These are phyloP conservation scores for Cettia cetti DNA, from an alignment of 2,113 vertebrate species.

Conservation along the genomic window DNA sequence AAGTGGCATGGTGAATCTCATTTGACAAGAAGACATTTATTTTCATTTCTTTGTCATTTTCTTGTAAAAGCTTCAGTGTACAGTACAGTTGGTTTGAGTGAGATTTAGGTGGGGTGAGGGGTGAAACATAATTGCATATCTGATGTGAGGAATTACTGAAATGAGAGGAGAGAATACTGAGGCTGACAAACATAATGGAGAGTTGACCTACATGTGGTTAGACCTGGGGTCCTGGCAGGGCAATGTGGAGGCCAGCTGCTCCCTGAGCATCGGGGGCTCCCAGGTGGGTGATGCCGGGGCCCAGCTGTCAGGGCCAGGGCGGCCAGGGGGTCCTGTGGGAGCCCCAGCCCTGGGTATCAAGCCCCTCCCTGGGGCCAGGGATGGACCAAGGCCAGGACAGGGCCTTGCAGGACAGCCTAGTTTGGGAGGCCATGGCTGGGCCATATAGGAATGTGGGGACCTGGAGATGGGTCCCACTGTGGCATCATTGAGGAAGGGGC, in stretches of 20 bases:
- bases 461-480: neutral
- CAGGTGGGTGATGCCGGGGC: rapidly evolving
- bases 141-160: neutral
- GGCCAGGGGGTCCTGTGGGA: rapidly evolving
- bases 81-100: neutral
- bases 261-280: rapidly evolving
- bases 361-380: neutral
- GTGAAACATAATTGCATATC: neutral
- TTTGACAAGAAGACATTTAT: neutral
- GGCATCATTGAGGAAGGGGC: too few species aligned
- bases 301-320: rapidly evolving
- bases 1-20: neutral
- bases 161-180: neutral
- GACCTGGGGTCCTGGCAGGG: neutral
- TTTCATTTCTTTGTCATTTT: neutral
- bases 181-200: neutral
- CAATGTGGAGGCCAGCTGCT: rapidly evolving
- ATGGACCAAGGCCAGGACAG: too few species aligned
- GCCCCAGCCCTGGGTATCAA: rapidly evolving
- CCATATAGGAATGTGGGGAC: neutral
- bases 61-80: neutral
- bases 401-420: neutral
- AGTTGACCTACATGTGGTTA: neutral
- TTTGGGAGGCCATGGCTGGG: rapidly evolving
- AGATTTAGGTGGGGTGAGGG: neutral